Conservation (phyloP, 1,140 invertebrate genomes). For the Neodiprion virginianus region DNA sequence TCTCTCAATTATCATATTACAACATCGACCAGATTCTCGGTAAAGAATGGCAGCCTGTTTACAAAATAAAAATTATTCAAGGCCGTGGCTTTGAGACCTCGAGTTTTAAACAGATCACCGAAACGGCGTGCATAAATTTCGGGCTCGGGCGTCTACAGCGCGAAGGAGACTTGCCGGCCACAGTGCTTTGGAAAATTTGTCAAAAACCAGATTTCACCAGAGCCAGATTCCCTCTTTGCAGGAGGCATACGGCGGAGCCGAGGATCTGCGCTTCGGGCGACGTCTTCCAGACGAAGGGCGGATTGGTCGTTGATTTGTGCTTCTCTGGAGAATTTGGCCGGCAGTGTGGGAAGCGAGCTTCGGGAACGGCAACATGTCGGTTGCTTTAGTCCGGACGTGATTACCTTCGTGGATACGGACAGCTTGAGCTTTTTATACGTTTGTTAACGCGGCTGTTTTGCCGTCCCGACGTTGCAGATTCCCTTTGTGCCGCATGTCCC, state of each 20-base stretch:
- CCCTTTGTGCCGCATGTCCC: too few relatives aligned
- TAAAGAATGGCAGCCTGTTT: too few relatives aligned
- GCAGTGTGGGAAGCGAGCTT: slow-evolving; percentile 18
- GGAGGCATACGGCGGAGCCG: slow-evolving; percentile 27
- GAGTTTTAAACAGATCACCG: not conserved
- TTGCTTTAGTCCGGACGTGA: slow-evolving; percentile 33
- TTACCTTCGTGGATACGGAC: slow-evolving; percentile 25
- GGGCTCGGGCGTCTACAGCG: not conserved
- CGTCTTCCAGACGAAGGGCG: slow-evolving; percentile 23
- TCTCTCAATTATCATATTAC: not conserved
- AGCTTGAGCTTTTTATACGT: slow-evolving; percentile 15
- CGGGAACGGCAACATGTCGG: slow-evolving; percentile 30
- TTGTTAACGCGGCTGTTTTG: not conserved
- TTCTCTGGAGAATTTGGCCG: slow-evolving; percentile 20
- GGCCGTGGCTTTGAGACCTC: too few relatives aligned
- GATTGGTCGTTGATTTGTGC: slow-evolving; percentile 24
- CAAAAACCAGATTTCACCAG: not conserved
- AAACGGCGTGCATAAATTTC: slow-evolving; percentile 17
- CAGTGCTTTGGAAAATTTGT: too few relatives aligned
- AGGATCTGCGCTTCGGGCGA: slow-evolving; percentile 26
- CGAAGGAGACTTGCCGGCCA: slow-evolving; percentile 10
- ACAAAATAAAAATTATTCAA: too few relatives aligned
- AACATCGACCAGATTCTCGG: not conserved
- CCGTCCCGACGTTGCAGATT: too few relatives aligned
- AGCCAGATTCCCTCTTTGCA: not conserved